phyloP scores from a whole-genome alignment of 2,113 vertebrate genomes.

The Takifugu bimaculatus region DNA sequence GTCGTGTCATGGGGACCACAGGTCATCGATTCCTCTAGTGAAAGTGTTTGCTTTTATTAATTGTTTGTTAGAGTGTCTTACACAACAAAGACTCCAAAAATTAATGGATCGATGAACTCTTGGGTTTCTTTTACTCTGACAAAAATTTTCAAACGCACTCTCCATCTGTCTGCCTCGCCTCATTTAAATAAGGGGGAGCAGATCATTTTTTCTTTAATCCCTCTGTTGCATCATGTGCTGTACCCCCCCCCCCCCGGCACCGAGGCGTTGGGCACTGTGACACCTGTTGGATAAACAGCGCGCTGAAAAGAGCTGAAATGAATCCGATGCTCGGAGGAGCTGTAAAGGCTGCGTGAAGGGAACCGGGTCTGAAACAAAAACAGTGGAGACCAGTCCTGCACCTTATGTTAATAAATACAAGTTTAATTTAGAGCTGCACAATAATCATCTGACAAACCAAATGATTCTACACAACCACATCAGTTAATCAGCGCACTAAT shows the following conservation, averaged over 20 bases:
- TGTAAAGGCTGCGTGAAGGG: not conserved
- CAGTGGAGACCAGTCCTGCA: not conserved
- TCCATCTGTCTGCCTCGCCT: not conserved
- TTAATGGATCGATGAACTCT: too few relatives aligned
- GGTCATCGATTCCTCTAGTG: too few relatives aligned
- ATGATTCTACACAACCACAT: not conserved
- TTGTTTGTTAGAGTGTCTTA: too few relatives aligned
- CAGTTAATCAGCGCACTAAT: not conserved
- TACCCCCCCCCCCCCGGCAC: slow-evolving; percentile 36
- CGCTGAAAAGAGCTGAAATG: too few relatives aligned
- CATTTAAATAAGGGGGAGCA: not conserved
- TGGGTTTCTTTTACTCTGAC: too few relatives aligned
- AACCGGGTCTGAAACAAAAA: not conserved
- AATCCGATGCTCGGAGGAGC: not conserved
- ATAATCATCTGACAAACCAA: not conserved
- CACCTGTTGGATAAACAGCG: slow-evolving; percentile 7
- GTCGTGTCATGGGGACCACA: too few relatives aligned
- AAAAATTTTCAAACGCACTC: not conserved
- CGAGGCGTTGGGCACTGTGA: slow-evolving; percentile 17
- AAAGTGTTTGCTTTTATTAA: too few relatives aligned
- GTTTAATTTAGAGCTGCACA: not conserved
- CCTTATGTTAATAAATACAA: not conserved
- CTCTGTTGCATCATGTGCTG: slow-evolving; percentile 40
- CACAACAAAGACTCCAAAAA: too few relatives aligned
- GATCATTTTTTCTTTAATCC: not conserved